Evolutionary conservation across 2,797 vertebrate species (phyloP).

Genomic region (Rhinoraja longicauda): DNA sequence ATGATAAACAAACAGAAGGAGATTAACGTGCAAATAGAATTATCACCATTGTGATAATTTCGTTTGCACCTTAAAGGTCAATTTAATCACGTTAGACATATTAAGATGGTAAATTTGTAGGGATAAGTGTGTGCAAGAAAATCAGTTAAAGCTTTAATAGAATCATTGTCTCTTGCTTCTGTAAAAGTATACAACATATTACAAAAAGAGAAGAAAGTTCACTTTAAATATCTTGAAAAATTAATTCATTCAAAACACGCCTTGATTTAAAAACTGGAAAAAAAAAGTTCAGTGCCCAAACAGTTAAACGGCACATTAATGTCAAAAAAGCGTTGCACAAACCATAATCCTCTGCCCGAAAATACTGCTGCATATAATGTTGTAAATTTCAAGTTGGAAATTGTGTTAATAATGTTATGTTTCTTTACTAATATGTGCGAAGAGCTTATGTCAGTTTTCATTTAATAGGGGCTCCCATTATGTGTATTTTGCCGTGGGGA

Average conservation of each 20-base stretch:
- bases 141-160: background rate
- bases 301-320: background rate
- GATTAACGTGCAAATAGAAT: background rate
- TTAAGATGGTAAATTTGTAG: background rate
- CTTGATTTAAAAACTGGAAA: background rate
- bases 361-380: conserved; percentile 16
- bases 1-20: background rate
- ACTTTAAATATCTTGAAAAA: background rate
- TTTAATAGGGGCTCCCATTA: background rate
- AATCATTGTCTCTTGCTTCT: background rate
- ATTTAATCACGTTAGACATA: background rate
- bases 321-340: background rate
- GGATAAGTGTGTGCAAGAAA: background rate
- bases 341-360: background rate
- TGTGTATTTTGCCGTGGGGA: background rate
- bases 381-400: conserved; percentile 9
- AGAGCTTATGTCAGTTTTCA: conserved; percentile 21
- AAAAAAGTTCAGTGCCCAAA: background rate
- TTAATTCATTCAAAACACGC: background rate
- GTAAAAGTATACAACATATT: background rate
- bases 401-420: conserved; percentile 20
- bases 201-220: background rate
- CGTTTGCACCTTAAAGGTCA: background rate
- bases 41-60: background rate
- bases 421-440: conserved; percentile 11